phyloP scores from a whole-genome alignment of 2,888 invertebrate genomes.

The Argyresthia albistria region DNA sequence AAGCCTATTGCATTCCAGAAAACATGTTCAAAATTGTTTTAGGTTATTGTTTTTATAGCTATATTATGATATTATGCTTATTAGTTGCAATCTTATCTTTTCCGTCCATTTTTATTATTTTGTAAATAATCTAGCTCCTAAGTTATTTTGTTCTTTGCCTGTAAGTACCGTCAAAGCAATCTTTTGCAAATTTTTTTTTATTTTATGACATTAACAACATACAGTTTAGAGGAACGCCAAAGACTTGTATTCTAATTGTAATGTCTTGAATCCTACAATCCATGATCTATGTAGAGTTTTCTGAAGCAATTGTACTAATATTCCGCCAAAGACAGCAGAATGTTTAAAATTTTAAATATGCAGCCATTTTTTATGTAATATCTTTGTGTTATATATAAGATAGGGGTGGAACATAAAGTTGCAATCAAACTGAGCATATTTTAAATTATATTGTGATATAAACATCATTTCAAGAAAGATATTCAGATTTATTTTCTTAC shows the following conservation, averaged over 20 bases:
- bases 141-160: slow-evolving; percentile 17
- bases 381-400: not conserved
- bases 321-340: slow-evolving; percentile 41
- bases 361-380: not conserved
- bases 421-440: too few species aligned
- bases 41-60: slow-evolving; percentile 20
- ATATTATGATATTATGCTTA: slow-evolving; percentile 13
- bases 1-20: slow-evolving; percentile 28
- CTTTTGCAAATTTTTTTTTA: slow-evolving; percentile 11
- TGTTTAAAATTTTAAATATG: not conserved
- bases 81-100: slow-evolving; percentile 59
- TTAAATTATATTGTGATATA: slow-evolving; percentile 10
- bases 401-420: too few species aligned
- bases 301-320: slow-evolving; percentile 13
- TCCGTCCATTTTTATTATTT: slow-evolving; percentile 56
- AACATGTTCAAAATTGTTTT: slow-evolving; percentile 33
- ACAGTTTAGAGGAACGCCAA: slow-evolving; percentile 69
- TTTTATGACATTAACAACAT: slow-evolving; percentile 40
- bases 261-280: slow-evolving; percentile 25
- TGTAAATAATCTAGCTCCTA: slow-evolving; percentile 31
- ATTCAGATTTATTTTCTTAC: too few species aligned
- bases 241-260: slow-evolving; percentile 41
- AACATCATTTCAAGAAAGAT: too few species aligned
- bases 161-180: slow-evolving; percentile 14
- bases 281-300: slow-evolving; percentile 18